Percentiles rank a stretch among this genome's conserved stretches.
Evolutionary conservation across 2,113 vertebrate species (phyloP).

Genomic region (Cryptotis parvus): DNA sequence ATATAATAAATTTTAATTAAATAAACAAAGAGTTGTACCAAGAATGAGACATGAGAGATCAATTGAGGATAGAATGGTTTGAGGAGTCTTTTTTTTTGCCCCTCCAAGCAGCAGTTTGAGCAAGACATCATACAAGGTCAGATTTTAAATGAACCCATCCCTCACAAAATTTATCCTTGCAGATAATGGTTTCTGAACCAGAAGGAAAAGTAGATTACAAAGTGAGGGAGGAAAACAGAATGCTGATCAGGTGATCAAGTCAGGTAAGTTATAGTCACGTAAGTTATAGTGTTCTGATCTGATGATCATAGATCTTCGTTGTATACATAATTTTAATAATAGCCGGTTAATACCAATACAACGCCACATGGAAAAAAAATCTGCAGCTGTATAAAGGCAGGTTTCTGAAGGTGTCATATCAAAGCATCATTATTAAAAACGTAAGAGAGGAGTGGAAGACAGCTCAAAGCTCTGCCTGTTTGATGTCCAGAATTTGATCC

Average conservation of each 20-base stretch:
- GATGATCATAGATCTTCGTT: not conserved
- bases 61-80: slow-evolving; percentile 19
- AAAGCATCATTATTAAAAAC: not conserved
- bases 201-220: not conserved
- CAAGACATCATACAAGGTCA: slow-evolving; percentile 27
- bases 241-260: not conserved
- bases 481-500: too few relatives aligned
- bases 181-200: slow-evolving; percentile 1
- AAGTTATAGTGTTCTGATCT: not conserved
- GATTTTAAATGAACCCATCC: slow-evolving; percentile 38
- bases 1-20: slow-evolving; percentile 62
- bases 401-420: not conserved
- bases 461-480: too few relatives aligned
- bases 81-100: not conserved
- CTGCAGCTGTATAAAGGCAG: not conserved
- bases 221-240: not conserved
- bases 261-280: too few relatives aligned
- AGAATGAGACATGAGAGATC: slow-evolving; percentile 29
- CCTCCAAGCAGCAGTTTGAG: not conserved
- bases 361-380: not conserved
- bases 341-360: not conserved
- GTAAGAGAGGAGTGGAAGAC: not conserved
- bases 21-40: slow-evolving; percentile 39
- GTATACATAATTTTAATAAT: not conserved
- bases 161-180: slow-evolving; percentile 31